These are phyloP conservation scores for Myotis brandtii DNA, from an alignment of 2,113 vertebrate species.

Conservation along the genomic window DNA sequence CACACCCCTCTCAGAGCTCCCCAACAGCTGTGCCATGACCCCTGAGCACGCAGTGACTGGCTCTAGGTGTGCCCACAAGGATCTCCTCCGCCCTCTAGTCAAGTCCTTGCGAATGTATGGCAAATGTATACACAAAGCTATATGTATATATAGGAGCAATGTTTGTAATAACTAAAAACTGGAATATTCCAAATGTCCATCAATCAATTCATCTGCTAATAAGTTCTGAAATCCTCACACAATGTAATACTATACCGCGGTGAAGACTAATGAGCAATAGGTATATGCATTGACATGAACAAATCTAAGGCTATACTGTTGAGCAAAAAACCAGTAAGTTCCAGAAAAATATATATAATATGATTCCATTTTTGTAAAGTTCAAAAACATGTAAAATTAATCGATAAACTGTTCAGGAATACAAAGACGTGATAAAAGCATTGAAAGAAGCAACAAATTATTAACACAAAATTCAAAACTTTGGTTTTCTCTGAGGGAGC, in stretches of 20 bases:
- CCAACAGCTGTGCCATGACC: background rate
- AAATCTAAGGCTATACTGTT: background rate
- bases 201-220: background rate
- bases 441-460: constrained; percentile 1
- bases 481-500: background rate
- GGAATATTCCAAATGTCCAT: background rate
- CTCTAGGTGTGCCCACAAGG: background rate
- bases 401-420: background rate
- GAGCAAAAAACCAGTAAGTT: background rate
- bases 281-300: background rate
- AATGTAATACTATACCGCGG: background rate
- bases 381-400: constrained; percentile 19
- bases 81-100: background rate
- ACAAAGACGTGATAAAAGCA: background rate
- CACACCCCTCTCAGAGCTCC: background rate
- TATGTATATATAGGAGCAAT: background rate
- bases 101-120: background rate
- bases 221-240: background rate
- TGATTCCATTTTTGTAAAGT: constrained; percentile 14
- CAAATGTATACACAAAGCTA: background rate
- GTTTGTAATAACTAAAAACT: constrained; percentile 15
- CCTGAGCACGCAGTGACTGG: background rate
- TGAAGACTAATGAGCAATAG: constrained; percentile 33
- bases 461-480: constrained; percentile 34
- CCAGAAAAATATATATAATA: constrained; percentile 4